Percentiles rank a stretch among this genome's conserved stretches.
phyloP scores from a whole-genome alignment of 2,888 invertebrate genomes.

The Hecatera dysodea region DNA sequence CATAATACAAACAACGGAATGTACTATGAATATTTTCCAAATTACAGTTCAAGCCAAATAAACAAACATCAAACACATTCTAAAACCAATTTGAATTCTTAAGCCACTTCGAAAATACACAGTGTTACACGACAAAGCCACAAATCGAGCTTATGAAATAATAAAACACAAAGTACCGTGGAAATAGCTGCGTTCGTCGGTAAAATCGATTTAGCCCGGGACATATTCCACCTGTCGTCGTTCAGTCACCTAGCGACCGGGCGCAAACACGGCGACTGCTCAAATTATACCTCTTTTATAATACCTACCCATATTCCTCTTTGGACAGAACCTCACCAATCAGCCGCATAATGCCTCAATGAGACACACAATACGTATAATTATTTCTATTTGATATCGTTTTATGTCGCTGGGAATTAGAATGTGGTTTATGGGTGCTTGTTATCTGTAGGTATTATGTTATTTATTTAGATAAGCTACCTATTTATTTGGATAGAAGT shows the following conservation, averaged over 20 bases:
- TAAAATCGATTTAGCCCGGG: slow-evolving; percentile 81
- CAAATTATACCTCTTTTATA: slow-evolving; percentile 67
- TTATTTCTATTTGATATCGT: slow-evolving; percentile 31
- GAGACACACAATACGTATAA: slow-evolving; percentile 44
- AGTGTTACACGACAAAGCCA: slow-evolving; percentile 21
- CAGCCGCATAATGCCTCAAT: slow-evolving; percentile 42
- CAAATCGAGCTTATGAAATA: slow-evolving; percentile 41
- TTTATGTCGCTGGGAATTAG: slow-evolving; percentile 11
- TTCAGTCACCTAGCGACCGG: slow-evolving; percentile 81
- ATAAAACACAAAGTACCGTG: slow-evolving; percentile 38
- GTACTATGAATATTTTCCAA: background rate
- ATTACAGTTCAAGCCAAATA: slow-evolving; percentile 8
- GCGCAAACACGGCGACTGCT: slow-evolving; percentile 76
- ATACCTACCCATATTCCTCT: slow-evolving; percentile 14
- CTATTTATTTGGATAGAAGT: too few relatives aligned
- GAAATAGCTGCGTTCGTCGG: slow-evolving; percentile 51
- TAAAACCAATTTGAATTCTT: slow-evolving; percentile 47
- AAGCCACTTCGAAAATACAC: slow-evolving; percentile 19
- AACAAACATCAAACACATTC: slow-evolving; percentile 14
- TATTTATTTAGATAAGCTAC: too few relatives aligned
- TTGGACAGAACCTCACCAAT: slow-evolving; percentile 43
- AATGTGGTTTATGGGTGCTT: slow-evolving; percentile 6
- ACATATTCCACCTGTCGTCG: slow-evolving; percentile 77
- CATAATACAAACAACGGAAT: background rate
- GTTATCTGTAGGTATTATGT: slow-evolving; percentile 1